Evolutionary conservation across 1,140 invertebrate genomes (phyloP), one percentile per base, ranked within the genome.

Genomic region (Papilio polyxenes): DNA sequence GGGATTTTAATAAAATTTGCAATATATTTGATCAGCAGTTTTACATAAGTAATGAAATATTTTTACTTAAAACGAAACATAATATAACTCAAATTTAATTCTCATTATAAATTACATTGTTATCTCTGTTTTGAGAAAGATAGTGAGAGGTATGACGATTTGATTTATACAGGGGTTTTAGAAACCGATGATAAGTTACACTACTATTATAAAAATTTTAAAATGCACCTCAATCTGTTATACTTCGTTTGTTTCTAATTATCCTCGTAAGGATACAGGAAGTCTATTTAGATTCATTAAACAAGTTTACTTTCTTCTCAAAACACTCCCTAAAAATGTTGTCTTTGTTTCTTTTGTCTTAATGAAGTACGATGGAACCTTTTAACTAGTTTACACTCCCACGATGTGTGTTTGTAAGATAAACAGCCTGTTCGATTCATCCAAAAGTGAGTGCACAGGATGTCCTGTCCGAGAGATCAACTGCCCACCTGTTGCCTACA

Each of bases 361-460:
- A 40, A 72, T 37, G 13, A 72, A 72, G 31, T 59, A 20, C 8
- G 17, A 62, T 20, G n/a, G 59, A 62, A 62, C 7, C 62, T 65
- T 31, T 72, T 15, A 37, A 69, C 10, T 69, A 69, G 65, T 69
- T 69, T 72, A 72, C 65, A 23, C 65, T 72, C 65, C 65, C 65
- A 72, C 65, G 23, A 37, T 40, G 31, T 31, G 11, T 72, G 65
- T 37, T 72, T 72, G 13, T 72, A 72, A 72, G 13, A 37, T 40
- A 37, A 72, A 72, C 65, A 72, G 65, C 65, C 31, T 72, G 65
- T 37, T 65, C 10, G 3, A 65, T 72, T 37, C 65, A 72, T 37
- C 31, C 65, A 40, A 37, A 72, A 72, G 31, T 72, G 65, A 72
- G 31, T 72, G 65, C 65, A 65, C 62, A 72, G 65, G 65, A 72